These are phyloP conservation scores for Triops cancriformis DNA, from an alignment of 1,140 invertebrate species.

Conservation along the genomic window DNA sequence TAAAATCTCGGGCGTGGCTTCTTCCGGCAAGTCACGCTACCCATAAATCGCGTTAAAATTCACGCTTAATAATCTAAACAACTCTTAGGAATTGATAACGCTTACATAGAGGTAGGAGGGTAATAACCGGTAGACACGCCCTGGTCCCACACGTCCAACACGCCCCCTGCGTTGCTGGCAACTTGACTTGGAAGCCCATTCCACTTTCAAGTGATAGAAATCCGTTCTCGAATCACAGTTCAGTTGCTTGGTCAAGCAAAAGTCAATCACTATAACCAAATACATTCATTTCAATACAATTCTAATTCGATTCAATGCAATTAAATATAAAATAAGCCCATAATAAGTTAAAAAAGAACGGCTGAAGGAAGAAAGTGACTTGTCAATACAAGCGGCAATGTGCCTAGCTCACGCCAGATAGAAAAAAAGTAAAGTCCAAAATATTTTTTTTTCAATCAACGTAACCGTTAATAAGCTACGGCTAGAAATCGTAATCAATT, in stretches of 20 bases:
- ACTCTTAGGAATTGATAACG: no score
- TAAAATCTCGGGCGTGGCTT: conserved; percentile 63
- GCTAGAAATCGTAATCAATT: no score
- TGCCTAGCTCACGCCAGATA: no score
- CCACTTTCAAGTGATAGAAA: conserved; percentile 65
- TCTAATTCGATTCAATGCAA: no score
- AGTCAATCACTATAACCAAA: conserved; percentile 74
- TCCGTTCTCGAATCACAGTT: conserved; percentile 63
- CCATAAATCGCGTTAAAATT: not conserved
- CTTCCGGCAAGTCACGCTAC: conserved; percentile 44
- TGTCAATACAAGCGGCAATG: no score
- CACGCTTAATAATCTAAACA: no score
- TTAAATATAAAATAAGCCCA: no score
- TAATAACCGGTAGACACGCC: conserved; percentile 79
- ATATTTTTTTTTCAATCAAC: no score
- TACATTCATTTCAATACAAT: not conserved
- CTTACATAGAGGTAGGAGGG: conserved; percentile 57
- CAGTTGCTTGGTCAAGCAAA: conserved; percentile 81
- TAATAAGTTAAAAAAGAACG: conserved; percentile 18
- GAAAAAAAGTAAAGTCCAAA: no score
- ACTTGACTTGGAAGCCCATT: conserved; percentile 83
- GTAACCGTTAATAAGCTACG: no score
- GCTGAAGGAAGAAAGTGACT: conserved; percentile 17
- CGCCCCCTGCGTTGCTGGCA: conserved; percentile 83
- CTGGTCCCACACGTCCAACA: conserved; percentile 74